Conservation (phyloP, 2,888 invertebrate genomes). For the Rhingia rostrata region DNA sequence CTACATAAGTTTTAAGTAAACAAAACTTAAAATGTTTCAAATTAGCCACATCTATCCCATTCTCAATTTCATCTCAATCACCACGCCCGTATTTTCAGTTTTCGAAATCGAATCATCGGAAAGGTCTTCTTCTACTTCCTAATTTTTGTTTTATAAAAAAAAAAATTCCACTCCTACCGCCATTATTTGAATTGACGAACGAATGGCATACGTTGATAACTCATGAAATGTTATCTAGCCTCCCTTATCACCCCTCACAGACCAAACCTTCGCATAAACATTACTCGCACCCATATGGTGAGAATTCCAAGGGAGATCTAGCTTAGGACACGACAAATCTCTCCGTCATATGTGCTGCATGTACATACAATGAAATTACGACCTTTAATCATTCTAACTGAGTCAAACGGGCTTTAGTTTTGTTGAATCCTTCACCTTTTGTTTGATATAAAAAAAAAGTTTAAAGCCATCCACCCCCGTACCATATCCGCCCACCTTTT, state of each 20-base stretch:
- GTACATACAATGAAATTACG: slow-evolving; percentile 48
- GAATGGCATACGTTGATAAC: slow-evolving; percentile 59
- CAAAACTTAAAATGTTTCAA: slow-evolving; percentile 10
- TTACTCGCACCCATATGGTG: slow-evolving; percentile 38
- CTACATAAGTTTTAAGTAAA: too few species aligned
- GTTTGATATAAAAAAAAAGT: slow-evolving; percentile 36
- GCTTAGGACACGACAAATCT: neutral
- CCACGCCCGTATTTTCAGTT: slow-evolving; percentile 23
- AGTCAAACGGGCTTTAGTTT: slow-evolving; percentile 26
- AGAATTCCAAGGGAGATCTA: slow-evolving; percentile 25
- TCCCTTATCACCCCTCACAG: slow-evolving; percentile 35
- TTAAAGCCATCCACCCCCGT: slow-evolving; percentile 49
- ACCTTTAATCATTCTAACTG: slow-evolving; percentile 69
- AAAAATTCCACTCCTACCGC: slow-evolving; percentile 16
- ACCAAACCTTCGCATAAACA: neutral
- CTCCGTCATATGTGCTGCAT: slow-evolving; percentile 20
- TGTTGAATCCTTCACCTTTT: slow-evolving; percentile 8
- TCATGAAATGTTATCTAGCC: slow-evolving; percentile 51
- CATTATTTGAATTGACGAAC: slow-evolving; percentile 66
- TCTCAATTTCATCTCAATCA: neutral
- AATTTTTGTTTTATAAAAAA: slow-evolving; percentile 22
- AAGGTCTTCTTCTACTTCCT: neutral
- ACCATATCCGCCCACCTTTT: slow-evolving; percentile 45
- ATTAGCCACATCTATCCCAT: neutral
- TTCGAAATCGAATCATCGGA: slow-evolving; percentile 17